These are phyloP conservation scores for Enteromius radiatus DNA, from an alignment of 2,797 vertebrate genomes.

Conservation along the genomic window DNA sequence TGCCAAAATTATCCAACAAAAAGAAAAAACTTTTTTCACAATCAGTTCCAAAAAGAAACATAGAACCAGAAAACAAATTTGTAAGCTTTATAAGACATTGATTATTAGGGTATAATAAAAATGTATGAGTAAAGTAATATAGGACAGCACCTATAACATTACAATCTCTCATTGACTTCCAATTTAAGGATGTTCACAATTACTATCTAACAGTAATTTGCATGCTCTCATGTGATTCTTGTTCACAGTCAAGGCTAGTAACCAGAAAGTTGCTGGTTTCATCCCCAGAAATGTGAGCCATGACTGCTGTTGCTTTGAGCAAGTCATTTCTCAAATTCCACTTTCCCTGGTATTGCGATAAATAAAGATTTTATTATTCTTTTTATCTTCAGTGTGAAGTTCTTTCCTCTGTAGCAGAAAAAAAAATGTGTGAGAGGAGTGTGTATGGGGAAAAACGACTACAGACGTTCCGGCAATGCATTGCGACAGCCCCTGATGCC, in stretches of 20 bases:
- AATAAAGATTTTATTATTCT: conserved; percentile 1
- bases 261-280: conserved; percentile 1
- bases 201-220: neutral
- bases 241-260: conserved; percentile 8
- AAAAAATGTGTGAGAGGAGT: neutral
- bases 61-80: neutral
- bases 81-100: neutral
- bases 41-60: neutral
- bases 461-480: conserved; percentile 1
- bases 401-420: conserved; percentile 3
- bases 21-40: neutral
- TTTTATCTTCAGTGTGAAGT: conserved; percentile 6
- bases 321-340: conserved; percentile 8
- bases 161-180: neutral
- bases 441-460: conserved; percentile 3
- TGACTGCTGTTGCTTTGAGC: neutral
- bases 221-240: neutral
- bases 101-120: neutral
- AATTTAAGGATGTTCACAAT: neutral
- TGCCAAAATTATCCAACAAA: neutral
- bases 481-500: neutral
- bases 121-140: neutral
- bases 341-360: neutral
- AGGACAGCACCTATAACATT: too few species aligned
- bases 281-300: neutral